Conservation (phyloP, 2,113 vertebrate genomes). For the Furnarius figulus region DNA sequence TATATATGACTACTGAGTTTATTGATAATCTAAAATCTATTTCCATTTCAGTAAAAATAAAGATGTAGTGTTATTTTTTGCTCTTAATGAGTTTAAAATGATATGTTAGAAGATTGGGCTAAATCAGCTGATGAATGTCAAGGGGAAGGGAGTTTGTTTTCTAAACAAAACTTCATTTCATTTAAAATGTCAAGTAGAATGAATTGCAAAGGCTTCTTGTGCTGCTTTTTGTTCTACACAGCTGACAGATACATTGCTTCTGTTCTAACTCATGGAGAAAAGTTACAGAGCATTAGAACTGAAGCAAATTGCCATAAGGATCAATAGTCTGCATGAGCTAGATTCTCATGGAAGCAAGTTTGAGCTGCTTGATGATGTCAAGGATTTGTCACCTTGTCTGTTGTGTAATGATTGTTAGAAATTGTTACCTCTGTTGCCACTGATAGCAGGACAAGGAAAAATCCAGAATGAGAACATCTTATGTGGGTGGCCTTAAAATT, state of each 20-base stretch:
- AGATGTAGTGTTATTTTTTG: not conserved
- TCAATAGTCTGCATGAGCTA: not conserved
- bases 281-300: not conserved
- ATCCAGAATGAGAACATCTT: not conserved
- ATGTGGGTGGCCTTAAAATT: conserved; percentile 27
- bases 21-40: not conserved
- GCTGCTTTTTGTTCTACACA: not conserved
- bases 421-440: not conserved
- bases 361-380: not conserved
- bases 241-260: not conserved
- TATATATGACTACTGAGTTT: not conserved
- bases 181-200: not conserved
- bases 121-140: not conserved
- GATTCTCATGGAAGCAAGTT: not conserved
- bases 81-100: not conserved
- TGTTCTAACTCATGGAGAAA: not conserved
- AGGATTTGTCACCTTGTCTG: not conserved
- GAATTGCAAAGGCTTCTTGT: not conserved
- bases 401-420: not conserved
- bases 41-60: not conserved
- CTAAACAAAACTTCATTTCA: not conserved
- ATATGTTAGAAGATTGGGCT: not conserved
- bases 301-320: not conserved
- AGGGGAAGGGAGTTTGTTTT: not conserved
- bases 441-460: not conserved